A percentile compares a stretch with the other conserved stretches of the same genome.
Conservation (phyloP, 2,113 vertebrate genomes). For the Indri indri region DNA sequence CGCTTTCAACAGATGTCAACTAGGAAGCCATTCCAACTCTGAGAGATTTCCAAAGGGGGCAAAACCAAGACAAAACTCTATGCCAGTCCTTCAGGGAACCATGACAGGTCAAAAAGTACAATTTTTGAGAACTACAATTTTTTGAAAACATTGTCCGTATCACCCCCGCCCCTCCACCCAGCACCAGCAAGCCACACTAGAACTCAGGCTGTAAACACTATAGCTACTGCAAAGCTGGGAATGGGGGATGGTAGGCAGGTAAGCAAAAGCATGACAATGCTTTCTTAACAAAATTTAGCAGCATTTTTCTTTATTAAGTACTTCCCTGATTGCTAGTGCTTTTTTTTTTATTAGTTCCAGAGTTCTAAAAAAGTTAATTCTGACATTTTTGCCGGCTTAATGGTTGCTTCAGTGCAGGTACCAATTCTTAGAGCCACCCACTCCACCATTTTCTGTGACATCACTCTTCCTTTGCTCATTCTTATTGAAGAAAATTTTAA, state of each 20-base stretch:
- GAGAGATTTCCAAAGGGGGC: background rate
- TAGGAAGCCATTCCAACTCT: background rate
- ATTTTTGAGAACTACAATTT: background rate
- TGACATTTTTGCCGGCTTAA: background rate
- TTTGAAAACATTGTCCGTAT: background rate
- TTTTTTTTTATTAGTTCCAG: background rate
- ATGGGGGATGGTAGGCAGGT: background rate
- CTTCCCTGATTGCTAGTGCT: background rate
- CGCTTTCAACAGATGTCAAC: background rate
- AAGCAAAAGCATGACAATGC: background rate
- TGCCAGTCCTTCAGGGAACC: background rate
- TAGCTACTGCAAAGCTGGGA: background rate
- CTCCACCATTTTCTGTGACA: background rate
- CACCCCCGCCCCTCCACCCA: too few species aligned
- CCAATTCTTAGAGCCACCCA: background rate
- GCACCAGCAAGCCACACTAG: background rate
- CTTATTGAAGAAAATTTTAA: background rate
- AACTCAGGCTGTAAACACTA: background rate
- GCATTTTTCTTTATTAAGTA: background rate
- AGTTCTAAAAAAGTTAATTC: background rate
- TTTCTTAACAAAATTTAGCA: background rate
- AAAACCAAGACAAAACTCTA: slow-evolving; percentile 8
- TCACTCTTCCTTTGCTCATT: background rate
- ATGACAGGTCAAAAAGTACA: background rate
- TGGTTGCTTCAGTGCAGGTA: background rate